phyloP scores from a whole-genome alignment of 2,797 vertebrate genomes.

The Pangasius macronema region DNA sequence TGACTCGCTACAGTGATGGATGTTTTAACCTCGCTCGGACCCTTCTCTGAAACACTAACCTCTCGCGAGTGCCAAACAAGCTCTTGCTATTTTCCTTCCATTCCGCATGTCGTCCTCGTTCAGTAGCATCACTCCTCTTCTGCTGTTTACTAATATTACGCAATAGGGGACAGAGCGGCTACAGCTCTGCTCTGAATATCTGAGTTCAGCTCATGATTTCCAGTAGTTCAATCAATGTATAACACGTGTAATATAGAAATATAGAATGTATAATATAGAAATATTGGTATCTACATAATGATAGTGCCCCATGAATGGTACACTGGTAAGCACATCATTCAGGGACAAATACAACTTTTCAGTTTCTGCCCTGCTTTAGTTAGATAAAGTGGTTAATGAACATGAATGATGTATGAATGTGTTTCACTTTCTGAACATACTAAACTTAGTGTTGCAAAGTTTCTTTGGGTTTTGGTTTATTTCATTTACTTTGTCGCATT shows the following conservation, averaged over 20 bases:
- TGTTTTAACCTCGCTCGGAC: slow-evolving; percentile 65
- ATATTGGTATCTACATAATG: too few species aligned
- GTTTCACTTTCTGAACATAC: not conserved
- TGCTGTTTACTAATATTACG: not conserved
- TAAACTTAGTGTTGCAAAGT: not conserved
- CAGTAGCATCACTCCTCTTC: not conserved
- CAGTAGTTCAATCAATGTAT: not conserved
- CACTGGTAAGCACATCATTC: not conserved
- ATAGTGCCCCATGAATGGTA: not conserved
- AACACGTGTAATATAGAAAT: not conserved
- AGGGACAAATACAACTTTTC: not conserved
- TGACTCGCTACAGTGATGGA: slow-evolving; percentile 75
- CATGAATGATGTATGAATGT: not conserved
- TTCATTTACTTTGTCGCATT: not conserved
- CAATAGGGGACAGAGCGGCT: not conserved
- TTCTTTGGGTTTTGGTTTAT: not conserved
- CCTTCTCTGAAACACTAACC: slow-evolving; percentile 71
- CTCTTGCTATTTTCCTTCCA: slow-evolving; percentile 57
- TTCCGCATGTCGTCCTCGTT: not conserved
- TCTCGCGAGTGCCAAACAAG: slow-evolving; percentile 72
- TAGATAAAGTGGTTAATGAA: not conserved
- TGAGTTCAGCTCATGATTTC: not conserved
- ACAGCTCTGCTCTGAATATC: not conserved
- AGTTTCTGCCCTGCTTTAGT: not conserved
- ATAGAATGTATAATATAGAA: too few species aligned